These are phyloP conservation scores for Microtus ochrogaster DNA, from an alignment of 2,113 vertebrate species.

Conservation along the genomic window DNA sequence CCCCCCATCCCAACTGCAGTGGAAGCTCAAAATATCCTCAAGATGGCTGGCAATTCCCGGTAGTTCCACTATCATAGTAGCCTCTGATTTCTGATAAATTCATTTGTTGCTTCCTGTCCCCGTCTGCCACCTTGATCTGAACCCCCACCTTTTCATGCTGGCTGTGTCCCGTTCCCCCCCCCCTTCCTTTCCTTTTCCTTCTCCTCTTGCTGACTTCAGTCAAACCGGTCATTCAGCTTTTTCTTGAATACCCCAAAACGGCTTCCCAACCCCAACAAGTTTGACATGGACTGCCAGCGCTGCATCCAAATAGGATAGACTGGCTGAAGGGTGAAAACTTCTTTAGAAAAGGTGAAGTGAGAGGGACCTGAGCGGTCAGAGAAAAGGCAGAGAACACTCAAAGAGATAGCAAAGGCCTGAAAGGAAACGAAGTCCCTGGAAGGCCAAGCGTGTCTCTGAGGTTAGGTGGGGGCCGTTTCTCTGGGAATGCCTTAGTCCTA, in stretches of 20 bases:
- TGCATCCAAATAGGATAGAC: slow-evolving; percentile 14
- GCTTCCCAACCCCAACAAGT: neutral
- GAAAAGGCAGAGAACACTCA: slow-evolving; percentile 1
- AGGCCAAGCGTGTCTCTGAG: neutral
- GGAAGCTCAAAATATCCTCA: neutral
- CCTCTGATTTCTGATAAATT: neutral
- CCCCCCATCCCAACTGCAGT: neutral
- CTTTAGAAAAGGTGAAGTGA: neutral
- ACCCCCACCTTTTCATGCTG: neutral
- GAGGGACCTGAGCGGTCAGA: neutral
- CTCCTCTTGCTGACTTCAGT: neutral
- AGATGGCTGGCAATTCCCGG: neutral
- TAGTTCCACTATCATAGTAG: neutral
- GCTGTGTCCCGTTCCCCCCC: too few relatives aligned
- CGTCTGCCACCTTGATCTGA: neutral
- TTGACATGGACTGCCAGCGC: neutral
- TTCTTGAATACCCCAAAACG: neutral
- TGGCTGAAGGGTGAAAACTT: neutral
- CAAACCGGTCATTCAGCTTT: neutral
- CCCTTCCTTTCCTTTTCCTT: neutral
- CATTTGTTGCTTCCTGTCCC: neutral
- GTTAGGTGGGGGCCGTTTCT: neutral
- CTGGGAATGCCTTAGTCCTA: neutral
- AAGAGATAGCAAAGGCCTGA: neutral
- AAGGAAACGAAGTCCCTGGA: neutral